A percentile compares a stretch with the other conserved stretches of the same genome.
Evolutionary conservation across 2,797 vertebrate species (phyloP).

Genomic region (Melanotaenia maccullochi): DNA sequence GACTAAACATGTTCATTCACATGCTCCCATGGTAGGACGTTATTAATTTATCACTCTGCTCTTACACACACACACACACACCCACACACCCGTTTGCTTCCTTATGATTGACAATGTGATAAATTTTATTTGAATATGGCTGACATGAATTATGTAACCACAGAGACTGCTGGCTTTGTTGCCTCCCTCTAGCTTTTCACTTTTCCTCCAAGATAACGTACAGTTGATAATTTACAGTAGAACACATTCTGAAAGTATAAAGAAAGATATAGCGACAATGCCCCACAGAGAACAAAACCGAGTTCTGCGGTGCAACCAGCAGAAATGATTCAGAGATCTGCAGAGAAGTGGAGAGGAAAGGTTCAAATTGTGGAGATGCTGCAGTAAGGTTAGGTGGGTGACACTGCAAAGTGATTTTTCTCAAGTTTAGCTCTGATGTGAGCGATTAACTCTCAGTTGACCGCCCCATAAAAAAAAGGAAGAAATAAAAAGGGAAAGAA

Average conservation of each 20-base stretch:
- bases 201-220: slow-evolving; percentile 79
- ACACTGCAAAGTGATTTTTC: slow-evolving; percentile 70
- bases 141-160: slow-evolving; percentile 86
- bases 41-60: slow-evolving; percentile 84
- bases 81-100: slow-evolving; percentile 60
- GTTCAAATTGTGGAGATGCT: slow-evolving; percentile 34
- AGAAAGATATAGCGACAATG: slow-evolving; percentile 66
- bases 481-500: slow-evolving; percentile 18
- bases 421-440: slow-evolving; percentile 65
- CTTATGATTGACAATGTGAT: slow-evolving; percentile 85
- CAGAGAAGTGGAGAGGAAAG: slow-evolving; percentile 42
- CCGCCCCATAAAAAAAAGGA: slow-evolving; percentile 23
- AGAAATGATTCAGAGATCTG: slow-evolving; percentile 52
- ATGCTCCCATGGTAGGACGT: slow-evolving; percentile 80
- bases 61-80: slow-evolving; percentile 41
- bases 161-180: slow-evolving; percentile 79
- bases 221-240: slow-evolving; percentile 81
- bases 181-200: slow-evolving; percentile 67
- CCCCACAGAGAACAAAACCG: slow-evolving; percentile 66
- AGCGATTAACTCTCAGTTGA: slow-evolving; percentile 67
- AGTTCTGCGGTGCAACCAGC: slow-evolving; percentile 50
- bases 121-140: slow-evolving; percentile 87
- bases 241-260: slow-evolving; percentile 74
- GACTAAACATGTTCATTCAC: slow-evolving; percentile 85
- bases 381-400: slow-evolving; percentile 58